A percentile compares a stretch with the other conserved stretches of the same genome.
phyloP scores from a whole-genome alignment of 2,888 invertebrate species.

The Pyralis farinalis region DNA sequence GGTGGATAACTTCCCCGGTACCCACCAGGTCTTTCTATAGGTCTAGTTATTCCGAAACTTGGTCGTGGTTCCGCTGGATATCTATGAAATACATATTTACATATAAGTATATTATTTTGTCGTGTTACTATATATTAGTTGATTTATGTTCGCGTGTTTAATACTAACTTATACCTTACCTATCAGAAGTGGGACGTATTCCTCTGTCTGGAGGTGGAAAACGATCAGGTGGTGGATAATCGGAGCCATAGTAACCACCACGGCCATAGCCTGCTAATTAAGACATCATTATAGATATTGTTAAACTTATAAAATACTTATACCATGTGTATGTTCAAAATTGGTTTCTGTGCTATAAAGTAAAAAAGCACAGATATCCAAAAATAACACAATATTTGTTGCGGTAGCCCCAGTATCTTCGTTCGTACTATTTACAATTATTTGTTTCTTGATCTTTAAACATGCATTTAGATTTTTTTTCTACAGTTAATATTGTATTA shows the following conservation, averaged over 20 bases:
- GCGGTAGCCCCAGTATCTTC: no score
- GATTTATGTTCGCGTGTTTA: neutral
- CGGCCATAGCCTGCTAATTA: slow-evolving; percentile 59
- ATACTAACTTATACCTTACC: slow-evolving; percentile 33
- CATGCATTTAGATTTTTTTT: no score
- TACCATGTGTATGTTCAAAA: no score
- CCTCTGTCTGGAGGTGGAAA: slow-evolving; percentile 71
- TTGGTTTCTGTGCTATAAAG: no score
- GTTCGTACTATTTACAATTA: no score
- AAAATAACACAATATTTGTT: no score
- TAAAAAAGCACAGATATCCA: no score
- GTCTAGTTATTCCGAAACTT: slow-evolving; percentile 54
- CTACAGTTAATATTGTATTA: no score
- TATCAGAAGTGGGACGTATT: slow-evolving; percentile 68
- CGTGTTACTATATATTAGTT: neutral
- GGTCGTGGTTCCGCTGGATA: slow-evolving; percentile 69
- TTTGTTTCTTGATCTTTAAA: no score
- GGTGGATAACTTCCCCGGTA: slow-evolving; percentile 76
- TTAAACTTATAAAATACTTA: no score
- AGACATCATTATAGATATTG: slow-evolving; percentile 12
- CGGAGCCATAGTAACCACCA: slow-evolving; percentile 62
- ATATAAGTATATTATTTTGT: neutral
- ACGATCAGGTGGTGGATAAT: slow-evolving; percentile 56
- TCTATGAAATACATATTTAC: slow-evolving; percentile 28
- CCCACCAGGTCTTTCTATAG: slow-evolving; percentile 67